A percentile compares a stretch with the other conserved stretches of the same genome.
These are phyloP conservation scores for Zaprionus nigranus DNA, from an alignment of 1,140 invertebrate species.

Conservation along the genomic window DNA sequence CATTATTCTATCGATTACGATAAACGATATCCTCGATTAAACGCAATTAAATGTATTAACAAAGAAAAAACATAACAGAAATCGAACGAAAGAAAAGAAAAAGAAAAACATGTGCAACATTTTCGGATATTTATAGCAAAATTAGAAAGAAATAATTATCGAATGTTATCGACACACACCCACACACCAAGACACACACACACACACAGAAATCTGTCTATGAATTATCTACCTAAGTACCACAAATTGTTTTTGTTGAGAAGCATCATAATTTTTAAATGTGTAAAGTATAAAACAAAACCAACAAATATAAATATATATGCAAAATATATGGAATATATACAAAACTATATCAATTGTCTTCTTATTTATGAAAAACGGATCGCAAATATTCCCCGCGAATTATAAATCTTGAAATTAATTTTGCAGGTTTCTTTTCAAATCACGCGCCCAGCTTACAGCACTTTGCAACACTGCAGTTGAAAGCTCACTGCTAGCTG, in stretches of 20 bases:
- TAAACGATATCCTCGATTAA: constrained; percentile 36
- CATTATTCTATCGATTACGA: constrained; percentile 38
- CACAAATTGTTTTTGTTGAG: constrained; percentile 61
- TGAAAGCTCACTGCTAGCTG: not conserved
- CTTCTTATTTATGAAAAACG: not conserved
- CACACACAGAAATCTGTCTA: constrained; percentile 35
- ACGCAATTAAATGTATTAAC: constrained; percentile 43
- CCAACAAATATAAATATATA: constrained; percentile 56
- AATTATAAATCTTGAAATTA: not conserved
- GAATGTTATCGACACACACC: constrained; percentile 39
- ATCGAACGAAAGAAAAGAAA: constrained; percentile 32
- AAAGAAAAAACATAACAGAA: not conserved
- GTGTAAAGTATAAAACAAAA: constrained; percentile 52
- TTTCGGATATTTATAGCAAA: constrained; percentile 39
- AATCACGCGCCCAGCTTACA: constrained; percentile 9
- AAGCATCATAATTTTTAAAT: constrained; percentile 57
- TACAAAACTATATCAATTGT: constrained; percentile 9
- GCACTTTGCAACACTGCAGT: constrained; percentile 4
- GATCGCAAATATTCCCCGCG: not conserved
- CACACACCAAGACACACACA: constrained; percentile 22
- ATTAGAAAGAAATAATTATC: constrained; percentile 16
- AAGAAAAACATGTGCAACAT: constrained; percentile 31
- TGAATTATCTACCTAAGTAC: constrained; percentile 55
- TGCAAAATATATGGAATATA: constrained; percentile 65
- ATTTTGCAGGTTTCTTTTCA: not conserved